phyloP scores from a whole-genome alignment of 2,113 vertebrate species.

The Mugil cephalus region DNA sequence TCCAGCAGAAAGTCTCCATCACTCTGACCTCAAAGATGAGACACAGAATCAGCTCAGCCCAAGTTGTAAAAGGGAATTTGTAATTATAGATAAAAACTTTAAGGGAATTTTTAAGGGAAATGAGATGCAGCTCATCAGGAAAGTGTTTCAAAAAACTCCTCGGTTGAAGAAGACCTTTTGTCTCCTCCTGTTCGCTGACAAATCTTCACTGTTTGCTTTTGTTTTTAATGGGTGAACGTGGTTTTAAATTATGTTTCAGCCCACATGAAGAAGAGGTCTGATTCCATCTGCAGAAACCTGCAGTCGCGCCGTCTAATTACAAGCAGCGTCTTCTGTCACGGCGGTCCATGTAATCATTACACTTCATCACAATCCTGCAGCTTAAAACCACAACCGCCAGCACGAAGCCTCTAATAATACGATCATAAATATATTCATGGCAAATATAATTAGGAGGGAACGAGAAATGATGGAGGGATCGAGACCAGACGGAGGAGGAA shows the following conservation, averaged over 20 bases:
- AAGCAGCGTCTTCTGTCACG: conserved; percentile 23
- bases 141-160: too few species aligned
- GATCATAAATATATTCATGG: conserved; percentile 61
- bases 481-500: not conserved
- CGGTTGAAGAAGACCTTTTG: too few species aligned
- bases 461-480: conserved; percentile 5
- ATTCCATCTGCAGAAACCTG: not conserved
- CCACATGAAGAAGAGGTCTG: not conserved
- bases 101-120: too few species aligned
- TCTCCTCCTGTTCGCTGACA: too few species aligned
- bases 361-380: conserved; percentile 50
- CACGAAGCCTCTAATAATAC: conserved; percentile 31
- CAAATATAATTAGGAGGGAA: conserved; percentile 56
- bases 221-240: not conserved
- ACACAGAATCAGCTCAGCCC: too few species aligned
- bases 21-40: too few species aligned
- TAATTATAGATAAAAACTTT: too few species aligned
- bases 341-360: conserved; percentile 36
- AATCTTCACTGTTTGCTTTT: too few species aligned
- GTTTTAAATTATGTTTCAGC: not conserved
- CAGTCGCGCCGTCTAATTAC: conserved; percentile 38
- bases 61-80: too few species aligned
- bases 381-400: conserved; percentile 36
- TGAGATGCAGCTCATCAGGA: too few species aligned
- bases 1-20: too few species aligned